phyloP scores from a whole-genome alignment of 2,797 vertebrate species.

The Halcyon chelicuti region DNA sequence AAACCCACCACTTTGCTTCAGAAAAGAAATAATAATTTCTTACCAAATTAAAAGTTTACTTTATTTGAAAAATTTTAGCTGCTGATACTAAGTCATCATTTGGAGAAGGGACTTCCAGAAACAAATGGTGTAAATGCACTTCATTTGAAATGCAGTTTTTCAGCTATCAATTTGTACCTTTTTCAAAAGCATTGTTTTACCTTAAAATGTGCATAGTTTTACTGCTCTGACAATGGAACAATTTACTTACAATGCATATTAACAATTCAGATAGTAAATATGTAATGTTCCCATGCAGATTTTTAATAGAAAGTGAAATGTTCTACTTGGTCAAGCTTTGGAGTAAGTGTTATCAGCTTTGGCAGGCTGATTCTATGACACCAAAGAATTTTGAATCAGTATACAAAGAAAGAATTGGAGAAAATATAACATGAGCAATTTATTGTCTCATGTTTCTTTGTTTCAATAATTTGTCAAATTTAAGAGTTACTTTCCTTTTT shows the following conservation, averaged over 20 bases:
- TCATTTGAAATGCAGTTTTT: conserved; percentile 1
- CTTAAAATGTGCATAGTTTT: neutral
- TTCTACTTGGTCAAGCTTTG: neutral
- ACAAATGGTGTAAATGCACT: neutral
- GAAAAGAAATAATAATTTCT: neutral
- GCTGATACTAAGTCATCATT: neutral
- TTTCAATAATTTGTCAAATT: neutral
- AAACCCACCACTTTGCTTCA: neutral
- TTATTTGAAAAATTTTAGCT: neutral
- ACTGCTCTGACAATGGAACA: neutral
- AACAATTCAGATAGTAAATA: neutral
- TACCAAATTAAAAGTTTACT: neutral
- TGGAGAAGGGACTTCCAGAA: neutral
- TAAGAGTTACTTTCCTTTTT: neutral
- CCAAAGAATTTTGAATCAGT: neutral
- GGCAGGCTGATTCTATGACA: neutral
- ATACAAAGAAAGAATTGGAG: neutral
- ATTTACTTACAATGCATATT: neutral
- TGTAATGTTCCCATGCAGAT: neutral
- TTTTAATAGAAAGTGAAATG: conserved; percentile 2
- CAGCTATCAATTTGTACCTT: neutral
- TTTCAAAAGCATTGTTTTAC: neutral
- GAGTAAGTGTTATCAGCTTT: neutral
- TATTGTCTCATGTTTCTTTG: neutral
- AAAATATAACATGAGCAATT: neutral